phyloP scores from a whole-genome alignment of 2,888 invertebrate genomes.

The Pomacea canaliculata region DNA sequence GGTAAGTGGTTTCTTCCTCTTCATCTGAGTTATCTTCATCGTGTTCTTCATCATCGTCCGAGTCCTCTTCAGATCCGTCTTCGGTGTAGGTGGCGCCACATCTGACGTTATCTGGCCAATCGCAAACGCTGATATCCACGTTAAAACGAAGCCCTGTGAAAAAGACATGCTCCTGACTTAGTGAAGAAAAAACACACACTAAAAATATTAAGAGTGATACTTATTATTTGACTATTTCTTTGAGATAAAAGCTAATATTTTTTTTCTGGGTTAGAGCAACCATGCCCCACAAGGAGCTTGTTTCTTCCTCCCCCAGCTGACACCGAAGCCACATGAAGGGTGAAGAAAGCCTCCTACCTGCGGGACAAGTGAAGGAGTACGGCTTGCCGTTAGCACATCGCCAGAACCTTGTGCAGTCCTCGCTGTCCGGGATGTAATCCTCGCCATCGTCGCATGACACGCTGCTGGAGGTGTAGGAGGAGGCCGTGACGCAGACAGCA shows the following conservation, averaged over 20 bases:
- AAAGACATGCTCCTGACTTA: background rate
- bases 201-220: too few relatives aligned
- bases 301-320: too few relatives aligned
- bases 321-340: too few relatives aligned
- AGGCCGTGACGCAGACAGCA: background rate
- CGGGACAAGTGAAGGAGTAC: constrained; percentile 5
- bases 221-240: too few relatives aligned
- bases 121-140: constrained; percentile 18
- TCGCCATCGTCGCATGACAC: background rate
- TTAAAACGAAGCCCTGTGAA: constrained; percentile 16
- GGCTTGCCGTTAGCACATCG: constrained; percentile 9
- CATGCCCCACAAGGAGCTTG: too few relatives aligned
- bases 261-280: too few relatives aligned
- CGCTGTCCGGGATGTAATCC: constrained; percentile 3
- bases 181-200: too few relatives aligned
- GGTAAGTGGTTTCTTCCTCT: background rate
- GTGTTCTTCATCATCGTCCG: background rate
- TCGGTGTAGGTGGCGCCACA: background rate
- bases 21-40: background rate
- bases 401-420: constrained; percentile 17
- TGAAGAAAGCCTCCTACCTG: background rate
- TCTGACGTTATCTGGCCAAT: constrained; percentile 16
- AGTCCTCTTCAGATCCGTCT: background rate
- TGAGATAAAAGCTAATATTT: too few relatives aligned
- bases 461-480: background rate